Conservation (phyloP, 2,888 invertebrate species). For the Cryptops parisi region DNA sequence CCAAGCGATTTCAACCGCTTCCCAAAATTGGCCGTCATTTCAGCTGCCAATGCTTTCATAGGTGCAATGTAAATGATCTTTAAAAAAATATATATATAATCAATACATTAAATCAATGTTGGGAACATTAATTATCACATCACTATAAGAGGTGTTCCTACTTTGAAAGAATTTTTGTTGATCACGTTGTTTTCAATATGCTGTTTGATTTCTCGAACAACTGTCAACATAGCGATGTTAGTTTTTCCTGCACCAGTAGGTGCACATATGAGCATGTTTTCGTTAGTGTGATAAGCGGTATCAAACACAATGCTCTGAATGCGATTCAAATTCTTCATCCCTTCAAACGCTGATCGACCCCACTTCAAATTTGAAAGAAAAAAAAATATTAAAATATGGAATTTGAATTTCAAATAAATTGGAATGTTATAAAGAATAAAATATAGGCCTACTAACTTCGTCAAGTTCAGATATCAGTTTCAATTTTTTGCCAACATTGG, state of each 20-base stretch:
- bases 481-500: slow-evolving; percentile 47
- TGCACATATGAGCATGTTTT: slow-evolving; percentile 94
- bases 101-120: too few relatives aligned
- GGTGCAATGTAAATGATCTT: slow-evolving; percentile 97
- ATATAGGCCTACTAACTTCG: slow-evolving; percentile 35
- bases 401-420: slow-evolving; percentile 1
- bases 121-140: not conserved
- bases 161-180: slow-evolving; percentile 83
- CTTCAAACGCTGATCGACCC: slow-evolving; percentile 79
- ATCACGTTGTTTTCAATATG: slow-evolving; percentile 67
- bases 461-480: slow-evolving; percentile 49
- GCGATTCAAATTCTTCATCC: slow-evolving; percentile 69
- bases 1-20: slow-evolving; percentile 62
- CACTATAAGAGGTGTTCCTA: too few relatives aligned
- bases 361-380: slow-evolving; percentile 45
- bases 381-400: slow-evolving; percentile 1
- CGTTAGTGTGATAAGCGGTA: slow-evolving; percentile 88
- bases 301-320: slow-evolving; percentile 94
- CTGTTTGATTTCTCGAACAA: slow-evolving; percentile 77
- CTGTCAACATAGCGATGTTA: slow-evolving; percentile 86
- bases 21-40: slow-evolving; percentile 92
- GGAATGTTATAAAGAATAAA: not conserved
- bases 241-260: slow-evolving; percentile 99
- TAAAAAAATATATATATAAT: slow-evolving; percentile 19
- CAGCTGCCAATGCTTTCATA: slow-evolving; percentile 97